These are phyloP conservation scores for Alectoris magna DNA, from an alignment of 2,797 vertebrate genomes.

Conservation along the genomic window DNA sequence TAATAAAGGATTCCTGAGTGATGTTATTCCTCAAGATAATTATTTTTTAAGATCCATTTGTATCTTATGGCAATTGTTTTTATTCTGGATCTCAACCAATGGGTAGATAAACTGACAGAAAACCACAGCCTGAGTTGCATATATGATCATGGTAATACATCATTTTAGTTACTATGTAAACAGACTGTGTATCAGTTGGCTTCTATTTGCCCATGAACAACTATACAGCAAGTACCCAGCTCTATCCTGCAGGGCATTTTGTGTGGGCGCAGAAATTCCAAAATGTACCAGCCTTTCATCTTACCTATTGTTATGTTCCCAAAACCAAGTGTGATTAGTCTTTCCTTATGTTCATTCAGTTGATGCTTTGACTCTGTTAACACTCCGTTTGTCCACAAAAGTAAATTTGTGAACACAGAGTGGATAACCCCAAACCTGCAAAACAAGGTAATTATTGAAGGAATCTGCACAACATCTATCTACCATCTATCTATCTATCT, in stretches of 20 bases:
- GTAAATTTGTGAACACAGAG: constrained; percentile 96
- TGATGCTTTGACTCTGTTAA: constrained; percentile 96
- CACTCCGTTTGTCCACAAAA: constrained; percentile 94
- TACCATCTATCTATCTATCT: neutral
- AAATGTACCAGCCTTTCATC: constrained; percentile 10
- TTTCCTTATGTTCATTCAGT: constrained; percentile 89
- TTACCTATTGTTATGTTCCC: constrained; percentile 90
- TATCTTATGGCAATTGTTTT: neutral
- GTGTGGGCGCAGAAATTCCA: neutral
- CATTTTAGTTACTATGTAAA: neutral
- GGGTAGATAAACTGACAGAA: neutral
- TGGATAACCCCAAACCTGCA: constrained; percentile 97
- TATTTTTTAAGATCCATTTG: neutral
- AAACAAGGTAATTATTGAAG: constrained; percentile 34
- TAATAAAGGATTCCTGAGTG: neutral
- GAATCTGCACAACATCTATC: neutral
- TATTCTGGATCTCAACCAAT: neutral
- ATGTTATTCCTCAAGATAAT: neutral
- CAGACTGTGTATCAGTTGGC: neutral
- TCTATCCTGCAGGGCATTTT: neutral
- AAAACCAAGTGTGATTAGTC: constrained; percentile 85
- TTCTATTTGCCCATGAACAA: neutral
- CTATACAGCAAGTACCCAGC: neutral
- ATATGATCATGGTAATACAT: neutral
- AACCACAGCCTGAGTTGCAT: neutral